phyloP scores from a whole-genome alignment of 2,797 vertebrate genomes.

The Ispidina lecontei region DNA sequence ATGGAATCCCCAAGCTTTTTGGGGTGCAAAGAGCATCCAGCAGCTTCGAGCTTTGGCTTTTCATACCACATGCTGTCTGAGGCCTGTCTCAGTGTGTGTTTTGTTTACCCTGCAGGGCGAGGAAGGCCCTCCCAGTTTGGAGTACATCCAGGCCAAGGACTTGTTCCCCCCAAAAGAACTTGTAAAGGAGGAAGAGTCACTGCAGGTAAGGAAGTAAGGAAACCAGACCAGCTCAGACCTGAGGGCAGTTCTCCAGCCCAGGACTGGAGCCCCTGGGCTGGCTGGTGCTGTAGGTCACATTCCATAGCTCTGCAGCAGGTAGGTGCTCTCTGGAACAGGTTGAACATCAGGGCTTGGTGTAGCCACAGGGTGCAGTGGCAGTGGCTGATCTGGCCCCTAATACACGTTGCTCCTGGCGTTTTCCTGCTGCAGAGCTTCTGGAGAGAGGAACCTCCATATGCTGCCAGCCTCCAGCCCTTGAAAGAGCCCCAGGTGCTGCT shows the following conservation, averaged over 20 bases:
- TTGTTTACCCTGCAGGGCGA: slow-evolving; percentile 87
- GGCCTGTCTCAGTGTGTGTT: slow-evolving; percentile 4
- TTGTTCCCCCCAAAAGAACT: slow-evolving; percentile 98
- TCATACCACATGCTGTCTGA: fast-evolving
- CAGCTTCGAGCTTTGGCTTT: not conserved
- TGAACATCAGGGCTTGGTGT: fast-evolving
- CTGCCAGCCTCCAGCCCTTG: not conserved
- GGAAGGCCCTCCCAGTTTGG: slow-evolving; percentile 98
- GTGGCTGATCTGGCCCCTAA: not conserved
- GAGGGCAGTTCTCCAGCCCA: not conserved
- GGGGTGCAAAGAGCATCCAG: not conserved
- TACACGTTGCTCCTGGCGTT: not conserved
- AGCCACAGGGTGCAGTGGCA: fast-evolving
- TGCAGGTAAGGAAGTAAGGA: slow-evolving; percentile 87
- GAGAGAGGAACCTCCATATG: not conserved
- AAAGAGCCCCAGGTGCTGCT: not conserved
- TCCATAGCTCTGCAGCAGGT: not conserved
- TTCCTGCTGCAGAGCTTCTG: not conserved
- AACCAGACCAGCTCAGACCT: not conserved
- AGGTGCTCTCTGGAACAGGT: not conserved
- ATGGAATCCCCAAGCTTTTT: not conserved
- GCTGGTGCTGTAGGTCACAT: fast-evolving
- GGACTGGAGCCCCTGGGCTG: fast-evolving
- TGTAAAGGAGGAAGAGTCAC: slow-evolving; percentile 94
- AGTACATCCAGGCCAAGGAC: slow-evolving; percentile 99